A percentile compares a stretch with the other conserved stretches of the same genome.
Evolutionary conservation across 2,888 invertebrate genomes (phyloP).

Genomic region (Actias luna): DNA sequence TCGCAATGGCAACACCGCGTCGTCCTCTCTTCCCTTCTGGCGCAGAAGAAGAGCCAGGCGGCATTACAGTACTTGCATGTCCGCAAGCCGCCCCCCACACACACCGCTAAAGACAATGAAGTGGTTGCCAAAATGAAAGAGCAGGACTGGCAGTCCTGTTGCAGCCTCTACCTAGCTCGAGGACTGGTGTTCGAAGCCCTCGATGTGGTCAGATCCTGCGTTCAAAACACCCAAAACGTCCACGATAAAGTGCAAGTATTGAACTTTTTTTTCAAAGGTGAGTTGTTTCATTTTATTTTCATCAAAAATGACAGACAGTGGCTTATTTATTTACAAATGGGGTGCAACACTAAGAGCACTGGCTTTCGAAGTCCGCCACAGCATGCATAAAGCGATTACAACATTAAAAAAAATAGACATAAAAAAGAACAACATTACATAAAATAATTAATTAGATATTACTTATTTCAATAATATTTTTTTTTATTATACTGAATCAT

Average conservation of each 20-base stretch:
- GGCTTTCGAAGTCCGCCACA: too few species aligned
- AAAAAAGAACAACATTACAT: too few species aligned
- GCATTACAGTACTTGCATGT: slow-evolving; percentile 87
- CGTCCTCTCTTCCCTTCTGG: slow-evolving; percentile 84
- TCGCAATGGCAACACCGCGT: slow-evolving; percentile 88
- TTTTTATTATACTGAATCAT: too few species aligned
- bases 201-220: slow-evolving; percentile 82
- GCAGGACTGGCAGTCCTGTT: slow-evolving; percentile 77
- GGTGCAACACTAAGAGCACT: too few species aligned
- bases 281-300: too few species aligned
- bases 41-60: slow-evolving; percentile 85
- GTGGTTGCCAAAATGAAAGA: slow-evolving; percentile 42
- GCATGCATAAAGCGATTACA: too few species aligned
- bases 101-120: slow-evolving; percentile 54
- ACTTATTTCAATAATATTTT: too few species aligned
- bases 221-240: slow-evolving; percentile 57
- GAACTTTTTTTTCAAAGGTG: slow-evolving; percentile 84
- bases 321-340: too few species aligned
- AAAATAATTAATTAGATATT: too few species aligned
- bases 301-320: too few species aligned
- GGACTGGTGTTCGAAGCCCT: slow-evolving; percentile 85
- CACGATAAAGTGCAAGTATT: slow-evolving; percentile 74
- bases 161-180: slow-evolving; percentile 84
- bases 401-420: too few species aligned
- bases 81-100: slow-evolving; percentile 77